phyloP scores from a whole-genome alignment of 53 echinoderm and acorn worm species.

The Astropecten irregularis region DNA sequence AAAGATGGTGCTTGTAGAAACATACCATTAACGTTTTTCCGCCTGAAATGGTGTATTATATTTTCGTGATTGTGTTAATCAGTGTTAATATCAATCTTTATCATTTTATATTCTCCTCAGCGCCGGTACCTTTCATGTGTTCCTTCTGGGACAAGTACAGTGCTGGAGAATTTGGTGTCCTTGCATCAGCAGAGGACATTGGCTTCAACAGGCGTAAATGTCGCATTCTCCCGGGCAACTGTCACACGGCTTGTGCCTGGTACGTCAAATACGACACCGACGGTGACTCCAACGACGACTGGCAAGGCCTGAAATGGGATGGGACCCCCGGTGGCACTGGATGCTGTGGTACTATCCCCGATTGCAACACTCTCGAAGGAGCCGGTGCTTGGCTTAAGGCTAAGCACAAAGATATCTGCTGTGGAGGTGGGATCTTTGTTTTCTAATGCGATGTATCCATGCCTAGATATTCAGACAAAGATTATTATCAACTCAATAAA shows the following conservation, averaged over 20 bases:
- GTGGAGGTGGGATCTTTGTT: too few relatives aligned
- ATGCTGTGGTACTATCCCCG: background rate
- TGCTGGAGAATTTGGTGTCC: background rate
- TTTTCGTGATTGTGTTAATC: too few relatives aligned
- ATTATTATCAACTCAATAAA: too few relatives aligned
- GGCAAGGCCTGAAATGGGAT: background rate
- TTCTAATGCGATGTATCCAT: too few relatives aligned
- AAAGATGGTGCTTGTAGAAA: too few relatives aligned
- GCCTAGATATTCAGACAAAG: too few relatives aligned
- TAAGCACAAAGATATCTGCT: background rate
- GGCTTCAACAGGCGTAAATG: background rate
- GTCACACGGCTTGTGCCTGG: background rate
- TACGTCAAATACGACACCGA: background rate
- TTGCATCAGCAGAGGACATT: background rate
- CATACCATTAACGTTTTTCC: too few relatives aligned
- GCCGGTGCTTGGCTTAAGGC: slow-evolving; percentile 8
- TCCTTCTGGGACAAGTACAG: background rate
- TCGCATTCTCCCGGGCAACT: background rate
- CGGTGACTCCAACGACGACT: too few relatives aligned
- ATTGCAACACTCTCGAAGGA: background rate
- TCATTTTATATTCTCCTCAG: too few relatives aligned
- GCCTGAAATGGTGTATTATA: too few relatives aligned
- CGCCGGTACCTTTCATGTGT: background rate
- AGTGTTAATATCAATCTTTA: too few relatives aligned
- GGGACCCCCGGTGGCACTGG: background rate